Conservation (phyloP, 2,113 vertebrate species). For the Eira barbara region DNA sequence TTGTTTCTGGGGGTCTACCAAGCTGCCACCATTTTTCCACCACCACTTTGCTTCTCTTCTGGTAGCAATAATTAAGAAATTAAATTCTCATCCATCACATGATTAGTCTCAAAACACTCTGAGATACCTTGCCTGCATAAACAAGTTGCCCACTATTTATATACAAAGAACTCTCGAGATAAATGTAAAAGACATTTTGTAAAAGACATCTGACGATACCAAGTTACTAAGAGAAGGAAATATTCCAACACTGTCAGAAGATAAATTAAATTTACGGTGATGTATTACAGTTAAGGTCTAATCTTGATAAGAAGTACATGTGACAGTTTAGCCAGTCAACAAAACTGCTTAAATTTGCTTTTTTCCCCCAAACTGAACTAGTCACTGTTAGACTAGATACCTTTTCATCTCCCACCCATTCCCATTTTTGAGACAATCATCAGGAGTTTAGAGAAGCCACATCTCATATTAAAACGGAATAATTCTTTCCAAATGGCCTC, state of each 20-base stretch:
- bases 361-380: neutral
- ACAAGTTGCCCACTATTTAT: neutral
- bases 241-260: neutral
- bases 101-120: neutral
- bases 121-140: neutral
- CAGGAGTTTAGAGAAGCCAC: neutral
- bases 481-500: neutral
- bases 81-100: neutral
- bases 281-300: neutral
- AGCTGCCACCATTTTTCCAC: neutral
- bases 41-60: neutral
- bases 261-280: neutral
- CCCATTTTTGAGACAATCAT: neutral
- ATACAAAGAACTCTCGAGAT: neutral
- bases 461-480: neutral
- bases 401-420: neutral
- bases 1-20: neutral
- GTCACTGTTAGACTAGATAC: neutral
- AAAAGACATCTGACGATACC: neutral
- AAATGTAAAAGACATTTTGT: neutral
- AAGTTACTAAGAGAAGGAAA: neutral
- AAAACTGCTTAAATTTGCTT: neutral
- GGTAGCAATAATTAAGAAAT: neutral
- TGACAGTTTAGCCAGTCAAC: neutral
- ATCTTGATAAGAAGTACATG: neutral